Evolutionary conservation across 1,140 invertebrate genomes (phyloP).

Genomic region (Diabrotica virgifera): DNA sequence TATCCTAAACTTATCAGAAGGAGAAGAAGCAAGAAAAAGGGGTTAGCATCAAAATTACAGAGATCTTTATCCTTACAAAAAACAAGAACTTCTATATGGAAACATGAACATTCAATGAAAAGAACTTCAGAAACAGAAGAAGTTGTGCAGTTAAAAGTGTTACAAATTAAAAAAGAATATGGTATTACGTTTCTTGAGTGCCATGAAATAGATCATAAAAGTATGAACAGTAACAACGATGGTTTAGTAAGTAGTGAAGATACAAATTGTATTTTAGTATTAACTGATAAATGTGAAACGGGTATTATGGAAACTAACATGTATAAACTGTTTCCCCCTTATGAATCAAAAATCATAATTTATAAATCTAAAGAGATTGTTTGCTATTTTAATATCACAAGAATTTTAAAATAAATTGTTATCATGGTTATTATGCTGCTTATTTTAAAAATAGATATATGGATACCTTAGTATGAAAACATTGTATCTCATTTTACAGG

Average conservation of each 20-base stretch:
- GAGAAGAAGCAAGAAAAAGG: slow-evolving; percentile 28
- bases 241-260: slow-evolving; percentile 7
- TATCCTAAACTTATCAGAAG: slow-evolving; percentile 15
- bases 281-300: neutral
- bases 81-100: slow-evolving; percentile 27
- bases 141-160: slow-evolving; percentile 9
- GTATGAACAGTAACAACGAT: neutral
- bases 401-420: neutral
- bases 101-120: slow-evolving; percentile 30
- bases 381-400: slow-evolving; percentile 18
- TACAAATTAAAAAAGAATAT: slow-evolving; percentile 19
- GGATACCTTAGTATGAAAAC: too few species aligned
- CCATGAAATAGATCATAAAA: neutral
- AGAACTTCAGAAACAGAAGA: slow-evolving; percentile 13
- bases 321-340: slow-evolving; percentile 24
- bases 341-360: slow-evolving; percentile 12
- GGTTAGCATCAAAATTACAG: slow-evolving; percentile 26
- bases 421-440: too few species aligned
- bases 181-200: slow-evolving; percentile 18
- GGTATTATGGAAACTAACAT: slow-evolving; percentile 2
- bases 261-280: slow-evolving; percentile 7
- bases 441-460: too few species aligned
- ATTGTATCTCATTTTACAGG: too few species aligned
- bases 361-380: slow-evolving; percentile 10
- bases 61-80: slow-evolving; percentile 24